Evolutionary conservation across 2,113 vertebrate species (phyloP).

Genomic region (Chrysemys picta): DNA sequence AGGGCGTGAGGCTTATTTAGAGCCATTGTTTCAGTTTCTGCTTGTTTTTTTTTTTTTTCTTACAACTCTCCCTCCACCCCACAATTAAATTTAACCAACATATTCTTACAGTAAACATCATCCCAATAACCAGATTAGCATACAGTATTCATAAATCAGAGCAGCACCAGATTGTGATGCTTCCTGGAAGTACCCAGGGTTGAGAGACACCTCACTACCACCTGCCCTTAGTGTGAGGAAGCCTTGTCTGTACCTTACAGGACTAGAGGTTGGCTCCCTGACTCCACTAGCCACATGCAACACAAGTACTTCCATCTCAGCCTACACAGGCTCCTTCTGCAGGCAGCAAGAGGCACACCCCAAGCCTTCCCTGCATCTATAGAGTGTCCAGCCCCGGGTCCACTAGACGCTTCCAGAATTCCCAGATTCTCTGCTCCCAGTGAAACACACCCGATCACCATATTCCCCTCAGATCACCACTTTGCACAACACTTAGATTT

Average conservation of each 20-base stretch:
- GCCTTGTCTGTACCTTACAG: neutral
- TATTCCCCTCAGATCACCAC: neutral
- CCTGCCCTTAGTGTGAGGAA: neutral
- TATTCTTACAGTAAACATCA: neutral
- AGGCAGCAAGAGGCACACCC: neutral
- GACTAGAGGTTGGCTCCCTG: neutral
- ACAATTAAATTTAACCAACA: neutral
- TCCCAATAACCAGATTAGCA: neutral
- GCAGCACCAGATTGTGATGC: rapidly evolving
- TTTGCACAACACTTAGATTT: neutral
- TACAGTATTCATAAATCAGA: neutral
- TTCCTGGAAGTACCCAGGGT: neutral
- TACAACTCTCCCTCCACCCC: neutral
- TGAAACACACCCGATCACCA: neutral
- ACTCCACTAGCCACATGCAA: neutral
- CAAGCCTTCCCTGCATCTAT: no score
- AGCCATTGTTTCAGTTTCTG: neutral
- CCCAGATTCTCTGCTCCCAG: neutral
- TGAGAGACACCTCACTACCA: neutral
- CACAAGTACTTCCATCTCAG: neutral
- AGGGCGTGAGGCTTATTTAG: neutral
- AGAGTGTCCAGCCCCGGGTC: neutral
- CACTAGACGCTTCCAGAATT: neutral
- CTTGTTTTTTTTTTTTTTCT: neutral
- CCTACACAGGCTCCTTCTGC: neutral